Base-by-base conservation (phyloP, 2,888 invertebrate species). In the Cordilura impudica region DNA sequence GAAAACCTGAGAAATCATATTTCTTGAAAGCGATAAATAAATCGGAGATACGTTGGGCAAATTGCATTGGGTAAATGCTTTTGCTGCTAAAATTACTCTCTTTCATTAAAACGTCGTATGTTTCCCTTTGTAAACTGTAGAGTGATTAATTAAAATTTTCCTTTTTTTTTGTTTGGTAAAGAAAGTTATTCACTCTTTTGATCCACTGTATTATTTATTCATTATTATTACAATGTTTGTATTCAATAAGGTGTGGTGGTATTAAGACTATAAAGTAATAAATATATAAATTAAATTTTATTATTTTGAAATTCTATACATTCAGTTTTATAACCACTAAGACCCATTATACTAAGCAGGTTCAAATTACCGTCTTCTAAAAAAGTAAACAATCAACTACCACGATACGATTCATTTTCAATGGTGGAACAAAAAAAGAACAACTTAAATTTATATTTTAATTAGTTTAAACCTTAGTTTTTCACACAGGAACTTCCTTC, bases 221-320 rank as follows among this genome's bases (percentile, higher is more conserved):
- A n/a, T n/a, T n/a, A n/a, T n/a, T n/a, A 16, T 16, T 43, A 43
- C 16, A 43, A 19, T 19, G n/a, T n/a, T n/a, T n/a, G n/a, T 49
- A 21, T 49, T 49, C n/a, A 49, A 49, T 49, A 49, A 49, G 21
- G 49, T n/a, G 49, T 21, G n/a, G 19, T 49, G 10, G 49, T 21
- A 21, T 49, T 49, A 39, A 39, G n/a, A 39, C n/a, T n/a, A 49
- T 12, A 49, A 12, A 19, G 12, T 19, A 21, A 49, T 6, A 49
- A 21, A 43, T 6, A 21, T 29, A 47, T 69, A 39, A 69, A 69
- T 69, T 45, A 69, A 56, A 29, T 39, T 43, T 43, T 26, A 56
- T 26, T 56, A 56, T 47, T 56, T 47, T 43, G 23, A 29, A 45
- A 56, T 23, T n/a, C 54, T 56, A 29, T 47, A 26, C 29, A 58